Evolutionary conservation across 2,888 invertebrate genomes (phyloP), one percentile per base, ranked within the genome.

Genomic region (Perithous albicinctus): DNA sequence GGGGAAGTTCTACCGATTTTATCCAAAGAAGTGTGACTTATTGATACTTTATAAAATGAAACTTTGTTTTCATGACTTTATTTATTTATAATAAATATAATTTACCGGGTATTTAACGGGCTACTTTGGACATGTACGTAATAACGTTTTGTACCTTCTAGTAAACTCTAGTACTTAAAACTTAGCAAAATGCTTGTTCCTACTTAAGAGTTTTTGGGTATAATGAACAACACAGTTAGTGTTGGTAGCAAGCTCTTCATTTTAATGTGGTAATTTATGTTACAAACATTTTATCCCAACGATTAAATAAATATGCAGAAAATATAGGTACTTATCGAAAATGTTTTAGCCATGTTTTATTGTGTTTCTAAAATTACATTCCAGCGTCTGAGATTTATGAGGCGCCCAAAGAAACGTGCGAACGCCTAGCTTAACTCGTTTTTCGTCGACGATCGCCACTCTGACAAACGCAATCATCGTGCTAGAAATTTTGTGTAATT

Each of bases 291-390:
- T 72, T 32, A 75, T 12, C 66, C 7, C 35, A 59, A 51, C 26
- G 51, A 51, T 32, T 18, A 75, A 82, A 82, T 82, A 82, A 82
- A 82, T 82, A 82, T 75, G 70, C 75, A 69, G 64, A 81, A 56
- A 69, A 73, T 41, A 38, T 20, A 67, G 48, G 32, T 56, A 59
- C 15, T 12, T 75, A 69, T 69, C 6, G 23, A 78, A 51, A 72
- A 76, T 59, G 26, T 26, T 54, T 72, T 35, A 35, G 43, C 38
- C 54, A 51, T 80, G 46, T 26, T 46, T 43, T 43, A 26, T 59
- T 35, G 23, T 59, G n/a, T 26, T 43, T 61, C 48, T 67, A 43
- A 48, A 59, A 29, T 20, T 63, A 64, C 64, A 54, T 41, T 23
- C 26, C 3, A 41, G 38, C 69, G 41, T 26, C 15, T 18, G 18